phyloP scores from a whole-genome alignment of 2,113 vertebrate species.

The Xyliphius kryptos region DNA sequence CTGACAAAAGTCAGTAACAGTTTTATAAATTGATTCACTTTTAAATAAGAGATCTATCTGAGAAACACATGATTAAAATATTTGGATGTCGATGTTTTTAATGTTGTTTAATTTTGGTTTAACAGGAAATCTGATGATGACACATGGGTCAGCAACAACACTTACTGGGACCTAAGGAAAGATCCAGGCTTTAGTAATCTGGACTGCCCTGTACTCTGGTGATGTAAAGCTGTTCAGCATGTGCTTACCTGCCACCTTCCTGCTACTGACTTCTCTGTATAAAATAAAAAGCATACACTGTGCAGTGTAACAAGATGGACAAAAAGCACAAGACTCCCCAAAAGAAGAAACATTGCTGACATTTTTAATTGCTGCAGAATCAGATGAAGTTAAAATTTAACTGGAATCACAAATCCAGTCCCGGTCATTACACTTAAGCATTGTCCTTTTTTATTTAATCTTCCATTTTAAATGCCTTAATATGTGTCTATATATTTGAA shows the following conservation, averaged over 20 bases:
- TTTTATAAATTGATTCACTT: too few relatives aligned
- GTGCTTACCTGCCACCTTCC: background rate
- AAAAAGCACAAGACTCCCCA: too few relatives aligned
- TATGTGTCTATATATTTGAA: conserved; percentile 52
- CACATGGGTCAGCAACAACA: conserved; percentile 88
- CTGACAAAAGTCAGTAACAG: too few relatives aligned
- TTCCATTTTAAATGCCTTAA: conserved; percentile 62
- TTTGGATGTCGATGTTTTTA: background rate
- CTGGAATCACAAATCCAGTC: conserved; percentile 6
- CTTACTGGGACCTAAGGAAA: conserved; percentile 85
- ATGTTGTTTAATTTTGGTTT: background rate
- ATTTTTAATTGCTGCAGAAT: background rate
- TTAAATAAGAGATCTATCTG: too few relatives aligned
- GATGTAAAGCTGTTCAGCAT: conserved; percentile 49
- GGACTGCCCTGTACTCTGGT: conserved; percentile 85
- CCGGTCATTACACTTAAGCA: conserved; percentile 29
- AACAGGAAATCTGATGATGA: conserved; percentile 81
- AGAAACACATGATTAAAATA: too few relatives aligned
- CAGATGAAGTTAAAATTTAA: background rate
- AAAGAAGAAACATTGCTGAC: too few relatives aligned
- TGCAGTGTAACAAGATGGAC: too few relatives aligned
- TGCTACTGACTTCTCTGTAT: conserved; percentile 14
- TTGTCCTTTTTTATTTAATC: conserved; percentile 33
- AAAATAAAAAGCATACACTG: conserved; percentile 5
- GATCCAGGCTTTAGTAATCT: conserved; percentile 79